Percentiles rank a stretch among this genome's conserved stretches.
Evolutionary conservation across 2,113 vertebrate genomes (phyloP).

Genomic region (Ptilorrhoa leucosticta): DNA sequence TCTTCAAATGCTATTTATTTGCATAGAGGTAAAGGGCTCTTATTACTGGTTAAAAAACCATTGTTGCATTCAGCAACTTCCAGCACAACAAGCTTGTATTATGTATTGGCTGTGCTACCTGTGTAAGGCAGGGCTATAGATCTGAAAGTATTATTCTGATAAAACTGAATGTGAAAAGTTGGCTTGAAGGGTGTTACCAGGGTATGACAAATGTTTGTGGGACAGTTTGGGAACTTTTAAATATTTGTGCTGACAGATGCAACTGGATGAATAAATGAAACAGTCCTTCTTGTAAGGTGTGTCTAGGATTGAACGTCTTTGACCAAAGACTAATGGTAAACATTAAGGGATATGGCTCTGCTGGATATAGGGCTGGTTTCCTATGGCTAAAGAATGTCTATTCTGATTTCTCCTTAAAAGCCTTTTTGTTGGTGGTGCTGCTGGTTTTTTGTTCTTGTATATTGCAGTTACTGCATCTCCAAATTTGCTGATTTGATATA

Average conservation of each 20-base stretch:
- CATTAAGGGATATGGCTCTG: too few species aligned
- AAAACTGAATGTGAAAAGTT: background rate
- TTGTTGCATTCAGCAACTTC: background rate
- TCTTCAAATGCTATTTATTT: background rate
- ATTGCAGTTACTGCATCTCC: background rate
- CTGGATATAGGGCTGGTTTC: background rate
- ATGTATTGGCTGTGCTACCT: background rate
- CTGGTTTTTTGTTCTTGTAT: accelerated
- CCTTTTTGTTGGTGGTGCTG: background rate
- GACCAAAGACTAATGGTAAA: background rate
- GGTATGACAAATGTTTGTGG: background rate
- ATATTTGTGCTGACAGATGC: background rate
- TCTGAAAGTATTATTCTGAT: background rate
- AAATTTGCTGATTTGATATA: background rate
- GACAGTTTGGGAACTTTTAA: background rate
- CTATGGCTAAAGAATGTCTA: background rate
- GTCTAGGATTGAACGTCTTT: background rate
- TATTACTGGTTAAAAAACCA: background rate
- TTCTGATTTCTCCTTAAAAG: background rate
- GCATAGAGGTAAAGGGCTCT: background rate
- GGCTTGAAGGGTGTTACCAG: background rate
- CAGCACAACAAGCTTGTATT: background rate
- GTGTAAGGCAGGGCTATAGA: background rate
- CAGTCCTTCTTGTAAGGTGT: background rate
- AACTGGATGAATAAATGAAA: background rate